A percentile compares a stretch with the other conserved stretches of the same genome.
Evolutionary conservation across 2,797 vertebrate species (phyloP).

Genomic region (Myotis pilosus): DNA sequence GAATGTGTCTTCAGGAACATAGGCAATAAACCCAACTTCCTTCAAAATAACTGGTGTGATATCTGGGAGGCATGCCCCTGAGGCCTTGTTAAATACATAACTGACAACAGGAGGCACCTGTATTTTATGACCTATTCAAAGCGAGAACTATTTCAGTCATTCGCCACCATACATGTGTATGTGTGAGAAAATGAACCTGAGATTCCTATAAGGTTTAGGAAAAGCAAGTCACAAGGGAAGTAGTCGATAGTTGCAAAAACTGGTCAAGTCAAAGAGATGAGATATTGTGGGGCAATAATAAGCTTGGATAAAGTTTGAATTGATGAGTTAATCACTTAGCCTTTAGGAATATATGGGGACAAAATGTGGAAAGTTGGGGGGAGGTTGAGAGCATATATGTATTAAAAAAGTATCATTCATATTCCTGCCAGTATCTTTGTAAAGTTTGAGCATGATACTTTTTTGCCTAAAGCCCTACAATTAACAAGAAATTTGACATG

Average conservation of each 20-base stretch:
- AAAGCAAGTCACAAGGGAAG: background rate
- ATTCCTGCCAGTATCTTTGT: background rate
- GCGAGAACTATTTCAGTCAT: background rate
- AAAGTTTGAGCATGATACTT: background rate
- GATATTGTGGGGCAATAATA: background rate
- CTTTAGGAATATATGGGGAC: background rate
- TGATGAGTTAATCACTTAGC: background rate
- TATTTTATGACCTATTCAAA: background rate
- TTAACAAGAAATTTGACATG: background rate
- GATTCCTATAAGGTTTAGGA: background rate
- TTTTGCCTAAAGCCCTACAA: background rate
- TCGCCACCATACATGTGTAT: background rate
- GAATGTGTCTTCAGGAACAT: background rate
- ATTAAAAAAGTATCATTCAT: background rate
- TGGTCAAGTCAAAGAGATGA: background rate
- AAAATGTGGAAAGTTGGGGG: background rate
- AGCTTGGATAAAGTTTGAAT: background rate
- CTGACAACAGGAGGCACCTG: background rate
- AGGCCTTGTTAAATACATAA: slow-evolving; percentile 17
- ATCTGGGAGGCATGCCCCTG: background rate
- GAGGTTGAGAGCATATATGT: background rate
- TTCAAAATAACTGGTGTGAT: slow-evolving; percentile 32
- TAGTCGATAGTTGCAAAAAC: background rate
- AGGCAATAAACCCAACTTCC: background rate
- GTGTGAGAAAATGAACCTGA: background rate